Conservation (phyloP, 2,113 vertebrate genomes). For the Ciconia boyciana region DNA sequence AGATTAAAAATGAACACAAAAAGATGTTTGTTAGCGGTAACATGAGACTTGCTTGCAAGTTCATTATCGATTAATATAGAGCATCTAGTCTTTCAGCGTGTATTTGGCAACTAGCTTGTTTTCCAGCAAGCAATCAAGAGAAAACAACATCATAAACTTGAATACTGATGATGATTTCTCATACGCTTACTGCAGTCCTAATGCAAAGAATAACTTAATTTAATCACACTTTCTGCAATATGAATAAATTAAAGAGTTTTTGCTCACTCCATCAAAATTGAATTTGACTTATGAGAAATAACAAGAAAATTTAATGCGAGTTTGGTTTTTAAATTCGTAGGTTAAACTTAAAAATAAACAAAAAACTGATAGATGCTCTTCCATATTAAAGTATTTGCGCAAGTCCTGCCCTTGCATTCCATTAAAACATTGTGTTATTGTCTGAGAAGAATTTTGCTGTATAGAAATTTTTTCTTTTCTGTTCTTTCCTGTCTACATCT, state of each 20-base stretch:
- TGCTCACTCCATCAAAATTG: background rate
- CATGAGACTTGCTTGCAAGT: background rate
- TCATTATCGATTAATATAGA: background rate
- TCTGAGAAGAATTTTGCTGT: slow-evolving; percentile 64
- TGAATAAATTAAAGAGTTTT: background rate
- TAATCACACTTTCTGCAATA: background rate
- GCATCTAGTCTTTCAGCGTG: background rate
- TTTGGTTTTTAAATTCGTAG: background rate
- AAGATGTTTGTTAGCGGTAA: background rate
- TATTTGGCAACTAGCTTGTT: background rate
- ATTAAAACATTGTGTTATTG: slow-evolving; percentile 60
- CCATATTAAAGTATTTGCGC: background rate
- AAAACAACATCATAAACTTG: background rate
- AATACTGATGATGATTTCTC: background rate
- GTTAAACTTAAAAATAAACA: background rate
- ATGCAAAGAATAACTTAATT: background rate
- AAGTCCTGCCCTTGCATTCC: slow-evolving; percentile 42
- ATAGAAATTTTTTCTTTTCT: slow-evolving; percentile 68
- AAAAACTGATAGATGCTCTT: slow-evolving; percentile 42
- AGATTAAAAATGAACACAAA: slow-evolving; percentile 18
- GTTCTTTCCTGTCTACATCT: slow-evolving; percentile 74
- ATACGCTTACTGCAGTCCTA: background rate
- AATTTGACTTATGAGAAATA: background rate
- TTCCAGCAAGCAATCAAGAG: background rate
- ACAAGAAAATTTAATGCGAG: background rate